These are phyloP conservation scores for Dendroctonus ponderosae DNA, from an alignment of 1,140 invertebrate species.

Conservation along the genomic window DNA sequence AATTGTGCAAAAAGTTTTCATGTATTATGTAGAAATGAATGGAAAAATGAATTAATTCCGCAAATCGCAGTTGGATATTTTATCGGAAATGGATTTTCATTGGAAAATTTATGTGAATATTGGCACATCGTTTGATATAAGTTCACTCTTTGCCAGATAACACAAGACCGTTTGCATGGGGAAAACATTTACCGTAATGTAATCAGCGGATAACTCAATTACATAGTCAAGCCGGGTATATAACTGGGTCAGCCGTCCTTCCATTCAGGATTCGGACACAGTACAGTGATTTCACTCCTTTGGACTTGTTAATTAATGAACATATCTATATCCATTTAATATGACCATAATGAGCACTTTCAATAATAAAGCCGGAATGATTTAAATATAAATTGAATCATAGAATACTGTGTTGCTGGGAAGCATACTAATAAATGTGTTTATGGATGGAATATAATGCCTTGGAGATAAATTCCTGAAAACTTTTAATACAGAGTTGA, in stretches of 20 bases:
- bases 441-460: background rate
- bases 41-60: too few relatives aligned
- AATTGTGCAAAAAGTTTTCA: too few relatives aligned
- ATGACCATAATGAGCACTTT: background rate
- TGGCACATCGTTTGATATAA: too few relatives aligned
- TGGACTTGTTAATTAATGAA: slow-evolving; percentile 10
- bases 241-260: slow-evolving; percentile 10
- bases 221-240: slow-evolving; percentile 3
- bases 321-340: background rate
- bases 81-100: too few relatives aligned
- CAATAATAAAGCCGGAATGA: background rate
- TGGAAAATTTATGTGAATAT: too few relatives aligned
- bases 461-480: slow-evolving; percentile 14
- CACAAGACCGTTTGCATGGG: too few relatives aligned
- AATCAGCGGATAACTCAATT: slow-evolving; percentile 13
- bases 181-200: slow-evolving; percentile 2
- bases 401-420: too few relatives aligned
- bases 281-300: slow-evolving; percentile 4
- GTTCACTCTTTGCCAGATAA: too few relatives aligned
- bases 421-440: background rate
- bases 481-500: slow-evolving; percentile 10
- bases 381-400: too few relatives aligned
- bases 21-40: too few relatives aligned
- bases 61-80: too few relatives aligned
- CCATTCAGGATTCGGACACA: slow-evolving; percentile 7